phyloP scores from a whole-genome alignment of 53 echinoderm and acorn worm species.

The Holothuria scabra region DNA sequence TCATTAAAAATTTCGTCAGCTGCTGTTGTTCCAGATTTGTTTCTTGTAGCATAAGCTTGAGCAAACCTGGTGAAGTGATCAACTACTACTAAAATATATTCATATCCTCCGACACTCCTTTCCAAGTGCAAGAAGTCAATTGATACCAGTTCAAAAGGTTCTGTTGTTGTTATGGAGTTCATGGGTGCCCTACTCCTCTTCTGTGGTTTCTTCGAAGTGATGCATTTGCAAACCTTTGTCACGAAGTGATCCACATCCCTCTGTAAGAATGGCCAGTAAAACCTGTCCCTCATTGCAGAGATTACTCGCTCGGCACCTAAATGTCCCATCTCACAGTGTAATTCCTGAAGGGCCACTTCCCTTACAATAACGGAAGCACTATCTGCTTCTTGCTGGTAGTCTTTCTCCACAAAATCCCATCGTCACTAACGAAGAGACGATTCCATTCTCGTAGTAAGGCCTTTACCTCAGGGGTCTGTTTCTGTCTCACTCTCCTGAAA shows the following conservation, averaged over 20 bases:
- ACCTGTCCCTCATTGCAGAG: constrained; percentile 43
- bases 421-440: constrained; percentile 13
- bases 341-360: constrained; percentile 9
- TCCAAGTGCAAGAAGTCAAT: constrained; percentile 69
- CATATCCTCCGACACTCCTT: constrained; percentile 48
- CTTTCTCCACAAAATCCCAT: constrained; percentile 32
- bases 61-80: neutral
- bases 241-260: constrained; percentile 38
- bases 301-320: constrained; percentile 55
- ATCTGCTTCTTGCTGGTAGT: constrained; percentile 10
- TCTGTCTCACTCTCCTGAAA: too few relatives aligned
- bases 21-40: too few relatives aligned
- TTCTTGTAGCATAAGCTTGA: too few relatives aligned
- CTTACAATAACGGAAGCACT: neutral
- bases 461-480: neutral
- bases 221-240: constrained; percentile 41
- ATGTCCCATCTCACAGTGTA: constrained; percentile 71
- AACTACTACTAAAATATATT: constrained; percentile 44
- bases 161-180: constrained; percentile 48
- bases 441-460: constrained; percentile 56
- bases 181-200: constrained; percentile 46
- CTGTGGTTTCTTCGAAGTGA: constrained; percentile 49
- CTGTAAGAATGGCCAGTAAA: constrained; percentile 64
- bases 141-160: constrained; percentile 63
- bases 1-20: too few relatives aligned